Percentiles rank a stretch among this genome's conserved stretches.
Evolutionary conservation across 2,888 invertebrate genomes (phyloP).

Genomic region (Tipula helvola): DNA sequence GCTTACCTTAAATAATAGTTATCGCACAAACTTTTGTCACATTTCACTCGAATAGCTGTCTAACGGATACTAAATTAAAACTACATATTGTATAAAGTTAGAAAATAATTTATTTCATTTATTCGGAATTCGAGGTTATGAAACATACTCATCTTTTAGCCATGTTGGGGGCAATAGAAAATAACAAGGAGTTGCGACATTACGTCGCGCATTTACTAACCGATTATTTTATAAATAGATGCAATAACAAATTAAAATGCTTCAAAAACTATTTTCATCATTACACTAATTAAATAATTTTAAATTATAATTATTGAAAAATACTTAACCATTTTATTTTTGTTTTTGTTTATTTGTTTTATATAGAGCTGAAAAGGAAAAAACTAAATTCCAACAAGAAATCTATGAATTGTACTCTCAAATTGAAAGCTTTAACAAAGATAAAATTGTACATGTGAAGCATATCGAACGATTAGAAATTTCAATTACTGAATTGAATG

Average conservation of each 20-base stretch:
- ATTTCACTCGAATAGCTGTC: background rate
- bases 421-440: slow-evolving; percentile 89
- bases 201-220: background rate
- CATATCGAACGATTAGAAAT: slow-evolving; percentile 86
- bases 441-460: slow-evolving; percentile 68
- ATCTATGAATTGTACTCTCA: slow-evolving; percentile 95
- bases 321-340: background rate
- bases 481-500: slow-evolving; percentile 80
- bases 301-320: background rate
- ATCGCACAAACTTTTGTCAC: background rate
- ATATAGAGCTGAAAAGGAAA: slow-evolving; percentile 94
- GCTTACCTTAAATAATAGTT: no score
- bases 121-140: background rate
- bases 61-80: background rate
- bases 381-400: slow-evolving; percentile 95
- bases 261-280: background rate
- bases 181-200: background rate
- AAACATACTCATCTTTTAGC: background rate
- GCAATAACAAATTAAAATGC: background rate
- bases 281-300: background rate
- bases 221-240: background rate
- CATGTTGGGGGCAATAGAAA: background rate
- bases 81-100: background rate
- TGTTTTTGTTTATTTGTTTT: slow-evolving; percentile 18
- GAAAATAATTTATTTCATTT: background rate